Conservation (phyloP, 2,888 invertebrate genomes). For the Drosophila nr. perissopoda region DNA sequence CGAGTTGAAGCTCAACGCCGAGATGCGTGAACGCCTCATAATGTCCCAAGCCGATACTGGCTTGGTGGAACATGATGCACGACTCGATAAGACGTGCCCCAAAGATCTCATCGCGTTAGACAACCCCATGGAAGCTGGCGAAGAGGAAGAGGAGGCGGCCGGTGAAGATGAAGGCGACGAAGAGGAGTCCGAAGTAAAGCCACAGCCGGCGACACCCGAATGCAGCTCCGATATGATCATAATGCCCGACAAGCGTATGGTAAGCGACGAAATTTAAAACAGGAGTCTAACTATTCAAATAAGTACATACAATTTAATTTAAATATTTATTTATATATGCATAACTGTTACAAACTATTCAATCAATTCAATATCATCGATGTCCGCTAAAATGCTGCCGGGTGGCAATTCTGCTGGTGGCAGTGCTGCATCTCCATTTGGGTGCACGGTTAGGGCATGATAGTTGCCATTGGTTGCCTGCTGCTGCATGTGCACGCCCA, state of each 20-base stretch:
- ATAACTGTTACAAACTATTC: slow-evolving; percentile 57
- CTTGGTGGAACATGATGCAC: slow-evolving; percentile 67
- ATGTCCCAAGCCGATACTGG: slow-evolving; percentile 51
- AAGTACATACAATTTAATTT: neutral
- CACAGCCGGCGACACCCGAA: slow-evolving; percentile 70
- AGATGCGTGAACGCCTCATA: slow-evolving; percentile 71
- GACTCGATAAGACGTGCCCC: slow-evolving; percentile 44
- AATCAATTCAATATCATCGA: slow-evolving; percentile 82
- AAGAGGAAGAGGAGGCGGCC: slow-evolving; percentile 50
- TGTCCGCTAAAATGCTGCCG: slow-evolving; percentile 75
- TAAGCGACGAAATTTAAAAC: slow-evolving; percentile 51
- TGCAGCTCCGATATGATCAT: slow-evolving; percentile 74
- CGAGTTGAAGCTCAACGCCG: slow-evolving; percentile 67
- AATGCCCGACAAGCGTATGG: slow-evolving; percentile 77
- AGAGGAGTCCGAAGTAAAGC: slow-evolving; percentile 61
- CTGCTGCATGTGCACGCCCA: slow-evolving; percentile 82
- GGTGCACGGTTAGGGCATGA: slow-evolving; percentile 65
- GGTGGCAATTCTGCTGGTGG: slow-evolving; percentile 51
- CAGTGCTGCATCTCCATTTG: slow-evolving; percentile 26
- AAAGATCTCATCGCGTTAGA: slow-evolving; percentile 67
- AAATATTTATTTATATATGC: neutral
- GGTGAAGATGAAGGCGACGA: slow-evolving; percentile 33
- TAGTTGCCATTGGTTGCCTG: slow-evolving; percentile 80
- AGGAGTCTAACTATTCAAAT: neutral
- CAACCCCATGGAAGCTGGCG: slow-evolving; percentile 68